phyloP scores from a whole-genome alignment of 2,113 vertebrate species.

The Poeciliopsis prolifica region DNA sequence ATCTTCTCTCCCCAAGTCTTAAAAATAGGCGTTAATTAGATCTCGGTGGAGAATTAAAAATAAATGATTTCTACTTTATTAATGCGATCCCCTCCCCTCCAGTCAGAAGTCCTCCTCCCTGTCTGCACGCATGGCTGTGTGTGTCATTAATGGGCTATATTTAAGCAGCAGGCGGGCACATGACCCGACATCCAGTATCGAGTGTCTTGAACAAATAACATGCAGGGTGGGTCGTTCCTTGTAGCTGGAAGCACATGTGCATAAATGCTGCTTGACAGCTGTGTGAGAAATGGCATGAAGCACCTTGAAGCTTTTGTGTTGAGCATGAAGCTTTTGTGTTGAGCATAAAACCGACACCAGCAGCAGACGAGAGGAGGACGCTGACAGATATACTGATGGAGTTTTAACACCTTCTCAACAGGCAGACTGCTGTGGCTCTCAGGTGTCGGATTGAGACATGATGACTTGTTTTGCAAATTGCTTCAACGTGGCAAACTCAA shows the following conservation, averaged over 20 bases:
- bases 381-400: constrained; percentile 48
- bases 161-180: constrained; percentile 63
- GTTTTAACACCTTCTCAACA: constrained; percentile 36
- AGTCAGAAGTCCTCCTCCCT: constrained; percentile 71
- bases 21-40: constrained; percentile 87
- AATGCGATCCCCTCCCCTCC: constrained; percentile 68
- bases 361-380: background rate
- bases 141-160: constrained; percentile 66
- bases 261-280: constrained; percentile 16
- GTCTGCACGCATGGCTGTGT: constrained; percentile 43
- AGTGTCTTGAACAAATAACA: constrained; percentile 64
- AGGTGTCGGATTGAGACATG: constrained; percentile 42
- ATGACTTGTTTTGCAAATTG: constrained; percentile 36
- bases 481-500: constrained; percentile 16
- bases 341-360: constrained; percentile 28
- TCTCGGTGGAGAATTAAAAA: constrained; percentile 84
- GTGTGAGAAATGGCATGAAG: constrained; percentile 25
- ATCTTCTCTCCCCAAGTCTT: constrained; percentile 61
- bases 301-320: constrained; percentile 32
- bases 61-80: constrained; percentile 87
- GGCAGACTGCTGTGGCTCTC: constrained; percentile 31
- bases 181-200: constrained; percentile 47
- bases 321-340: constrained; percentile 35
- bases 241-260: constrained; percentile 2
- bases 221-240: constrained; percentile 22